These are phyloP conservation scores for Sitta europaea DNA, from an alignment of 2,113 vertebrate species.

Conservation along the genomic window DNA sequence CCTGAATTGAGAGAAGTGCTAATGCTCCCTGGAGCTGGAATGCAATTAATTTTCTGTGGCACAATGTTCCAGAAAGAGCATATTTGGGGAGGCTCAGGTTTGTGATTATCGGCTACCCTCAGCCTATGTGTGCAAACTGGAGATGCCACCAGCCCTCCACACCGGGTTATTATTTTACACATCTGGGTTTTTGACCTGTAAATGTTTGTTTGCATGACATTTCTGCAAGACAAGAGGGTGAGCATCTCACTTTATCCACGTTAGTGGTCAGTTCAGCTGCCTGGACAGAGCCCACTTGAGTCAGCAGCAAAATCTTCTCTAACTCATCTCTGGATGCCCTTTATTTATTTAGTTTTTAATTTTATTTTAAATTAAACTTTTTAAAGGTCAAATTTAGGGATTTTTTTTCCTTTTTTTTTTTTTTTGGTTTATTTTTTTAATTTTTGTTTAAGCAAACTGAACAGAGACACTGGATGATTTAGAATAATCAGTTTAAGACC, in stretches of 20 bases:
- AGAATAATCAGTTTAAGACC: slow-evolving; percentile 45
- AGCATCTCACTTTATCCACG: neutral
- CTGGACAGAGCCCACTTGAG: neutral
- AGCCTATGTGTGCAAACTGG: neutral
- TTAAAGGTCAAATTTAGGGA: neutral
- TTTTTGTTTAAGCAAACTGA: neutral
- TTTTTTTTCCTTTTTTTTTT: no score
- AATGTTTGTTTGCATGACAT: slow-evolving; percentile 17
- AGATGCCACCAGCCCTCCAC: neutral
- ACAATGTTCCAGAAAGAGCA: slow-evolving; percentile 42
- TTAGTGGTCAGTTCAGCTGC: neutral
- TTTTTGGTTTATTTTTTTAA: no score
- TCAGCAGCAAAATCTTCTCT: neutral
- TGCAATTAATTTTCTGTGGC: slow-evolving; percentile 64
- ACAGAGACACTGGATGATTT: neutral
- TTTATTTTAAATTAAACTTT: neutral
- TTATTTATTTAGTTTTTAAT: neutral
- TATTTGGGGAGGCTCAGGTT: slow-evolving; percentile 62
- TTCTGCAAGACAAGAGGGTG: neutral
- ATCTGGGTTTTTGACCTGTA: neutral
- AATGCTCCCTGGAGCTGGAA: slow-evolving; percentile 59
- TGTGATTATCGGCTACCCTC: slow-evolving; percentile 42
- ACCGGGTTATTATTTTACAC: neutral
- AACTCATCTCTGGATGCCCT: neutral
- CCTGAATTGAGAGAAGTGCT: slow-evolving; percentile 57